Percentiles rank a stretch among this genome's conserved stretches.
Evolutionary conservation across 92 coral and sea anemone genomes (phyloP).

Genomic region (Siderastrea siderea): DNA sequence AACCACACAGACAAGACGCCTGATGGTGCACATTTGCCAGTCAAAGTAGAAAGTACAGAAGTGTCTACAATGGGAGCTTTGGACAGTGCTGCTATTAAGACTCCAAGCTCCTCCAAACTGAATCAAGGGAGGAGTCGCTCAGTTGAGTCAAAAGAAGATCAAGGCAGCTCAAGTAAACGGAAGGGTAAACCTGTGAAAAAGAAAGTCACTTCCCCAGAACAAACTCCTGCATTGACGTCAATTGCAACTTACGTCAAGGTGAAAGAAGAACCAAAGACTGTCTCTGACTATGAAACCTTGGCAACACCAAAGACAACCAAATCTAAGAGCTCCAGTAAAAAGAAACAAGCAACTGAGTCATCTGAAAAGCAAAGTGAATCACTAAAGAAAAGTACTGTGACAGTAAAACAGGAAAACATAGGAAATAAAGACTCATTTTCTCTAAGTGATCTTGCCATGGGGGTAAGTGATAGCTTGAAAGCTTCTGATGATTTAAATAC

Average conservation of each 20-base stretch:
- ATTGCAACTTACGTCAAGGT: background rate
- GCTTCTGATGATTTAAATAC: background rate
- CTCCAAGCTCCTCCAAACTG: background rate
- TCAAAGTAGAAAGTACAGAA: background rate
- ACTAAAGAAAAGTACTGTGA: background rate
- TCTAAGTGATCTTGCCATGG: slow-evolving; percentile 7
- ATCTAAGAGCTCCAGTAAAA: slow-evolving; percentile 13
- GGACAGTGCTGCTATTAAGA: background rate
- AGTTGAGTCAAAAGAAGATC: background rate
- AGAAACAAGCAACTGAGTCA: slow-evolving; percentile 3
- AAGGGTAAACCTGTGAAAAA: slow-evolving; percentile 42
- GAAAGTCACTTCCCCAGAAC: background rate
- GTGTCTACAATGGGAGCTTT: background rate
- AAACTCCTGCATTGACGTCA: background rate
- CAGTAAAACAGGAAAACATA: background rate
- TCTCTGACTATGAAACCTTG: background rate
- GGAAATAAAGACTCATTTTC: slow-evolving; percentile 16
- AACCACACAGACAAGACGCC: background rate
- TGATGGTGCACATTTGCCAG: background rate
- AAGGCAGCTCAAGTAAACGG: background rate
- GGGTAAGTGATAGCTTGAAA: background rate
- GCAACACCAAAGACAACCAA: slow-evolving; percentile 14
- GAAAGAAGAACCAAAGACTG: slow-evolving; percentile 7
- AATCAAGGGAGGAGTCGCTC: background rate
- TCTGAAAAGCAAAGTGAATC: background rate